These are phyloP conservation scores for Leucozona laternaria DNA, from an alignment of 2,888 invertebrate species.

Conservation along the genomic window DNA sequence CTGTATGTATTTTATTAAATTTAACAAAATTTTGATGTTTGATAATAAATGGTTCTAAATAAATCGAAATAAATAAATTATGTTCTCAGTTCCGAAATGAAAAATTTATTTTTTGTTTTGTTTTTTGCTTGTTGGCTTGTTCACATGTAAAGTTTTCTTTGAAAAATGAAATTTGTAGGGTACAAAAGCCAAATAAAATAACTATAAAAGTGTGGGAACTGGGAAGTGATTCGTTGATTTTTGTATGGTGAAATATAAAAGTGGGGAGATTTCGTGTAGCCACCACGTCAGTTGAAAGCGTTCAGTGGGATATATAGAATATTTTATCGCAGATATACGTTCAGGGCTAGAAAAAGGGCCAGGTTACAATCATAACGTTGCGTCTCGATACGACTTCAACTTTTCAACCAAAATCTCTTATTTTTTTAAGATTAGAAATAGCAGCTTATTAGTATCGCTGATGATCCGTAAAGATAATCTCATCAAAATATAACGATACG, in stretches of 20 bases:
- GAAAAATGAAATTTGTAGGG: conserved; percentile 18
- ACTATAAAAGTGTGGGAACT: conserved; percentile 3
- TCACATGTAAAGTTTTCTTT: conserved; percentile 42
- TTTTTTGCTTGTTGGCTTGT: conserved; percentile 20
- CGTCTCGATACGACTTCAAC: no score
- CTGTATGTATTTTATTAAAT: conserved; percentile 20
- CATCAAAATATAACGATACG: no score
- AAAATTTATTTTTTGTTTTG: conserved; percentile 6
- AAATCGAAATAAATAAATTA: conserved; percentile 44
- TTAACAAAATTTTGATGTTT: conserved; percentile 13
- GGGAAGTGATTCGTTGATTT: conserved; percentile 47
- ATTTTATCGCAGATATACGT: conserved; percentile 6
- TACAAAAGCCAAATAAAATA: neutral
- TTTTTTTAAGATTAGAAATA: no score
- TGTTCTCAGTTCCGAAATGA: neutral
- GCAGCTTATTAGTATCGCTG: no score
- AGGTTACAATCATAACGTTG: neutral
- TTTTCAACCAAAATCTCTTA: no score
- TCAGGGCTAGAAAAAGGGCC: neutral
- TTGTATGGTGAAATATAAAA: conserved; percentile 54
- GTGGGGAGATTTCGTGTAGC: conserved; percentile 51
- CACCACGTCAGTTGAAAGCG: conserved; percentile 58
- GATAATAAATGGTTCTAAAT: conserved; percentile 22
- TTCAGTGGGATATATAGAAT: neutral
- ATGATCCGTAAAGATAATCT: no score